Evolutionary conservation across 2,113 vertebrate genomes (phyloP), one percentile per base, ranked within the genome.

Genomic region (Jaculus jaculus): DNA sequence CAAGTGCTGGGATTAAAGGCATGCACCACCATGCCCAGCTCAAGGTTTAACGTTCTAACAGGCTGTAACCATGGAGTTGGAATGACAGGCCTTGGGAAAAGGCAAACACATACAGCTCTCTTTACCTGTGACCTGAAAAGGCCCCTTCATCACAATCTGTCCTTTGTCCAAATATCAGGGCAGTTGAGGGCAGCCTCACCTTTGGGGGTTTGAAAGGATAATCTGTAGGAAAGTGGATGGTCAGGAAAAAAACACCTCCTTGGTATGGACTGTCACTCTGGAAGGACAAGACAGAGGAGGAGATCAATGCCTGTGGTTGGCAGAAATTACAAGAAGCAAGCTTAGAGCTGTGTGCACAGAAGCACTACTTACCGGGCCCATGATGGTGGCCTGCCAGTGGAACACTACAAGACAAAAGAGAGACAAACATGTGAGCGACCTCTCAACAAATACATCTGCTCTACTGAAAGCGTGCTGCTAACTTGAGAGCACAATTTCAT

Each of bases 161-260:
- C 17, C 37, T 61, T 66, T 30, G 4, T 54, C 20, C 26, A 58
- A 77, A 65, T 54, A 37, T 73, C 21, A 84, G 61, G 34, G 32
- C n/a, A 61, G 37, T 66, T n/a, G 32, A 16, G 54, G 39, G 47
- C 32, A 51, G 42, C 58, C 97, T 98, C 97, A 99, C 99, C 98
- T 99, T 99, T 97, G 99, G 99, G 96, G 99, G 98, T 97, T 99
- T 99, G 97, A 99, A 99, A 34, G 99, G 99, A 91, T 99, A 99
- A 96, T 99, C 99, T 58, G 99, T 99, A 94, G 99, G 99, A 91
- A 99, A 99, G 96, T 99, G 98, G 96, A 99, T 99, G 91, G 98
- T 99, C 97, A 99, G 98, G 95, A 99, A 99, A 98, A 99, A 99
- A n/a, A 99, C 98, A 54, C 99, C 99, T 74, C 99, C 99, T 98